Percentiles rank a stretch among this genome's conserved stretches.
phyloP scores from a whole-genome alignment of 2,113 vertebrate species.

The Benitochromis conjunctus region DNA sequence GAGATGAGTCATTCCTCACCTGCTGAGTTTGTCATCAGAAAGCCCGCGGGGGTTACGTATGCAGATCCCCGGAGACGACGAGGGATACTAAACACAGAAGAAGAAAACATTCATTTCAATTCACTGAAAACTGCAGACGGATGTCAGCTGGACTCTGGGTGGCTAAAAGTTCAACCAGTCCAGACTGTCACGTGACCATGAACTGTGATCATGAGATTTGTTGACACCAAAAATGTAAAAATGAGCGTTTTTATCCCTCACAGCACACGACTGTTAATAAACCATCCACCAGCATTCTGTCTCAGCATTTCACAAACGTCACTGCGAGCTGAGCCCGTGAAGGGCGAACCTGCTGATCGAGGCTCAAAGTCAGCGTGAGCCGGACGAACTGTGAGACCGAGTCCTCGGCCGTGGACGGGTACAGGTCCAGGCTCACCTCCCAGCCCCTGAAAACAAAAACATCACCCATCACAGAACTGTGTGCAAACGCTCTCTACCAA shows the following conservation, averaged over 20 bases:
- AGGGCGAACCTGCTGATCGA: constrained; percentile 80
- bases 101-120: not conserved
- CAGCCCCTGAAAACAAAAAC: constrained; percentile 67
- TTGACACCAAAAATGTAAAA: not conserved
- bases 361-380: constrained; percentile 82
- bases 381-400: constrained; percentile 88
- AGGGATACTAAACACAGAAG: constrained; percentile 56
- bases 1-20: constrained; percentile 58
- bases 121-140: not conserved
- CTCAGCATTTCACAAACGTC: rapidly evolving
- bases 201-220: not conserved
- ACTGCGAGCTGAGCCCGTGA: not conserved
- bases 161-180: not conserved
- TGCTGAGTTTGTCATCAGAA: constrained; percentile 91
- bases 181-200: not conserved
- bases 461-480: not conserved
- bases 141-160: not conserved
- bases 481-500: not conserved
- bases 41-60: constrained; percentile 88
- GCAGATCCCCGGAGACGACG: constrained; percentile 71
- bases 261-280: not conserved
- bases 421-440: constrained; percentile 84
- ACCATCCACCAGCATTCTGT: not conserved
- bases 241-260: not conserved
- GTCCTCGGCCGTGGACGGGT: constrained; percentile 90